A percentile compares a stretch with the other conserved stretches of the same genome.
Evolutionary conservation across 2,888 invertebrate species (phyloP).

Genomic region (Azorinus chamasolen): DNA sequence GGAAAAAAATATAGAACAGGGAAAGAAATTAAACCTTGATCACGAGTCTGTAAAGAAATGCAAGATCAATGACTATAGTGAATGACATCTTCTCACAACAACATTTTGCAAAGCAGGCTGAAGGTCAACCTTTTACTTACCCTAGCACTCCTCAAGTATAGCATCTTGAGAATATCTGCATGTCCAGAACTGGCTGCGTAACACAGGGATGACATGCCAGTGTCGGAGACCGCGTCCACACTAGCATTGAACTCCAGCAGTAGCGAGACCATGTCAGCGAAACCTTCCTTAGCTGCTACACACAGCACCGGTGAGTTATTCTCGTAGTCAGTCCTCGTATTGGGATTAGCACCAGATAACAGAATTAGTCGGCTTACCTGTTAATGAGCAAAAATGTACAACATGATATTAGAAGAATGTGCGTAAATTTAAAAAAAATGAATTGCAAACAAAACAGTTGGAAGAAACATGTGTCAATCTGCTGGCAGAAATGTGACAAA

Average conservation of each 20-base stretch:
- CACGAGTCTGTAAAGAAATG: too few species aligned
- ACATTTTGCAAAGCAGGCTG: too few species aligned
- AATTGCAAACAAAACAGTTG: too few species aligned
- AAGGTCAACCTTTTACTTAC: constrained; percentile 76
- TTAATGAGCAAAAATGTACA: constrained; percentile 25
- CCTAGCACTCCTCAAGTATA: constrained; percentile 87
- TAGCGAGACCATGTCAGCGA: constrained; percentile 95
- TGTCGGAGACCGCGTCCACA: constrained; percentile 94
- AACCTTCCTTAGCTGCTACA: constrained; percentile 96
- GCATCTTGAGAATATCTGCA: constrained; percentile 91
- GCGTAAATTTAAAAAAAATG: neutral
- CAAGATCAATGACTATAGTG: too few species aligned
- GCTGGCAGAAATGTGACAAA: too few species aligned
- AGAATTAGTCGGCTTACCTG: constrained; percentile 95
- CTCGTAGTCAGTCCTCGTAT: constrained; percentile 91
- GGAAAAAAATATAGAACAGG: too few species aligned
- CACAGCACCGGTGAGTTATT: constrained; percentile 91
- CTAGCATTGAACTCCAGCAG: constrained; percentile 97
- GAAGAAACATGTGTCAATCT: too few species aligned
- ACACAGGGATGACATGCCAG: constrained; percentile 95
- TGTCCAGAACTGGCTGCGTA: constrained; percentile 96
- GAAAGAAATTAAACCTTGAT: too few species aligned
- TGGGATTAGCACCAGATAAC: constrained; percentile 95
- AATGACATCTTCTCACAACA: too few species aligned
- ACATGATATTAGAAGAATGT: neutral